These are phyloP conservation scores for Epinotia brunnichana DNA, from an alignment of 2,888 invertebrate genomes.

Conservation along the genomic window DNA sequence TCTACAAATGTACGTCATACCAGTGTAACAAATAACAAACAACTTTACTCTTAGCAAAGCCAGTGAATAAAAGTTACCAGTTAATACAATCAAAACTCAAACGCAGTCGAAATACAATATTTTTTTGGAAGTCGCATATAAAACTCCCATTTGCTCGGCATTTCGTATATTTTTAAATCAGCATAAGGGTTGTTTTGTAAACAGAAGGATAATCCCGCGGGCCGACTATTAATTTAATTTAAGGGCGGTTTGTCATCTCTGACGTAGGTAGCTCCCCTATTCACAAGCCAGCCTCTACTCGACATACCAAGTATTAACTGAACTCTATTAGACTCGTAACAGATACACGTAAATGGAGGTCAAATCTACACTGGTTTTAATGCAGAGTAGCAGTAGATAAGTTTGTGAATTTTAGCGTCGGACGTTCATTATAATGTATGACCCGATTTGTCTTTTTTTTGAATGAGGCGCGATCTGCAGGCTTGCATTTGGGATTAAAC, in stretches of 20 bases:
- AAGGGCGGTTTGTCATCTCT: slow-evolving; percentile 23
- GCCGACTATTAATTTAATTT: slow-evolving; percentile 30
- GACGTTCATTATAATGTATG: slow-evolving; percentile 25
- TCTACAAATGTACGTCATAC: too few species aligned
- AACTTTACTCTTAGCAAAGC: too few species aligned
- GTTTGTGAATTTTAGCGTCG: not conserved
- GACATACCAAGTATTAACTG: not conserved
- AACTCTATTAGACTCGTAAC: not conserved
- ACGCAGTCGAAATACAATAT: not conserved
- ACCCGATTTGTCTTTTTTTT: slow-evolving; percentile 6
- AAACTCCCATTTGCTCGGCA: not conserved
- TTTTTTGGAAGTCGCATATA: not conserved
- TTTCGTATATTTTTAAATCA: slow-evolving; percentile 27
- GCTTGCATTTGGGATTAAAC: not conserved
- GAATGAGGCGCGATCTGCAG: not conserved
- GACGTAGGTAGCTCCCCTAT: slow-evolving; percentile 13
- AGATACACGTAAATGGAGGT: not conserved
- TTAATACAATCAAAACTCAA: too few species aligned
- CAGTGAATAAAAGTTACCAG: too few species aligned
- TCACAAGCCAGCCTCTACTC: not conserved
- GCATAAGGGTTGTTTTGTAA: slow-evolving; percentile 20
- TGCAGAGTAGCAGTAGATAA: not conserved
- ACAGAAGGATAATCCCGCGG: slow-evolving; percentile 24
- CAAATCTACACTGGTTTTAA: not conserved
- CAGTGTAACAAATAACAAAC: too few species aligned